Evolutionary conservation across 2,113 vertebrate genomes (phyloP), one percentile per base, ranked within the genome.

Genomic region (Microtus oregoni): DNA sequence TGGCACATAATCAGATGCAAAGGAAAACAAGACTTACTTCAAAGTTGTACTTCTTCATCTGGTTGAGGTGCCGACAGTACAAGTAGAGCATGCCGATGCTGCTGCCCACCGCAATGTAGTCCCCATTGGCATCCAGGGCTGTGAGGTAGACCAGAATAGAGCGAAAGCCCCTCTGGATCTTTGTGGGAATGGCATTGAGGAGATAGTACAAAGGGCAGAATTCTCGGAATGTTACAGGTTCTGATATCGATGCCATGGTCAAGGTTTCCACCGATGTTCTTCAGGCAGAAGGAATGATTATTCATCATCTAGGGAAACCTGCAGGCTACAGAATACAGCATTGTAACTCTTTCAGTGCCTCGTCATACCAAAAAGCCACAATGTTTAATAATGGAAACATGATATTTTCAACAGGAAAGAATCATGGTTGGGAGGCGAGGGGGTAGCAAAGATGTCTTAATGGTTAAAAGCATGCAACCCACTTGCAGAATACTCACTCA

Each of bases 71-170:
- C 22, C 99, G 98, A 95, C 99, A 99, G 98, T 99, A 99, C 55
- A 99, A 98, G 96, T 99, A 99, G 10, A 99, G 99, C 99, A 99
- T 99, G 3, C 99, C 99, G 1, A 99, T 99, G 97, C 99, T 99
- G 98, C 99, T 99, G 96, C 99, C 99, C 96, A 99, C 99, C 0
- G 99, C 99, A 91, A 99, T 99, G 98, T 99, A 99, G 98, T 99
- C 99, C 63, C 96, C 98, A 96, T 98, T 99, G 98, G 99, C 98
- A 97, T 99, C 99, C 11, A 99, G 98, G 0, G 99, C 99, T 0
- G 99, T 99, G 96, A 99, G 99, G 97, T 99, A 99, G 38, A 99
- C 99, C 91, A 99, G 95, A 6, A 99, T 91, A 0, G 99, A 99
- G 70, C 99, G 99, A 98, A 99, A 99, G 8, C 99, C 99, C 89